Evolutionary conservation across 2,888 invertebrate species (phyloP).

Genomic region (Tridacna gigas): DNA sequence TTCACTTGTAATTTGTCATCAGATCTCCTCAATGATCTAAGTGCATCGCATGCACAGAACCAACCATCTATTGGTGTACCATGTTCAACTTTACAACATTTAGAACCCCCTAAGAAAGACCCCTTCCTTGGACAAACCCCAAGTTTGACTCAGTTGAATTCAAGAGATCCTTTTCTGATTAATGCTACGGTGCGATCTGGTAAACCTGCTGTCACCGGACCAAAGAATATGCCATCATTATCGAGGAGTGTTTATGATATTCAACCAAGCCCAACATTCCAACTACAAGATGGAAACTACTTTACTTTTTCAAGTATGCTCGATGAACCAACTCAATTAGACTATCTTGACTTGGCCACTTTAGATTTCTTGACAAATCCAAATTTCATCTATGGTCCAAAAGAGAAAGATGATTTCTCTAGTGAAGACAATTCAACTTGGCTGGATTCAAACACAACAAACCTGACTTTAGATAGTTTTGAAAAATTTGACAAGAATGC

Average conservation of each 20-base stretch:
- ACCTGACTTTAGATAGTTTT: constrained; percentile 14
- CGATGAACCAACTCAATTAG: constrained; percentile 64
- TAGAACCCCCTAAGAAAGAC: constrained; percentile 63
- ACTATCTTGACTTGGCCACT: constrained; percentile 62
- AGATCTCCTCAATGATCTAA: constrained; percentile 50
- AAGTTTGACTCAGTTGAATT: constrained; percentile 47
- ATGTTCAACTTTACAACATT: constrained; percentile 47
- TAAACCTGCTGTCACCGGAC: constrained; percentile 12
- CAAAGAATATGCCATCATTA: constrained; percentile 16
- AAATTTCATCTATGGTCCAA: constrained; percentile 35
- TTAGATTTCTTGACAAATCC: constrained; percentile 65
- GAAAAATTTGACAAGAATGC: constrained; percentile 18
- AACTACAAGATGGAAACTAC: constrained; percentile 57
- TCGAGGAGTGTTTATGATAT: constrained; percentile 50
- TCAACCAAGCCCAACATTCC: constrained; percentile 56
- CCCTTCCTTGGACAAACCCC: constrained; percentile 59
- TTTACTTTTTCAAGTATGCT: constrained; percentile 61
- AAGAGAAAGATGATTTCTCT: constrained; percentile 51
- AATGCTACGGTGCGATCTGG: constrained; percentile 51
- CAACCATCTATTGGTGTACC: constrained; percentile 40
- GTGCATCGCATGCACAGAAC: constrained; percentile 43
- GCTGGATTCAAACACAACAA: constrained; percentile 23
- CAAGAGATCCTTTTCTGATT: constrained; percentile 64
- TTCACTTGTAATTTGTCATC: constrained; percentile 54
- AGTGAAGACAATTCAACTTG: constrained; percentile 33